phyloP scores from a whole-genome alignment of 1,140 invertebrate species.

The Apis florea region DNA sequence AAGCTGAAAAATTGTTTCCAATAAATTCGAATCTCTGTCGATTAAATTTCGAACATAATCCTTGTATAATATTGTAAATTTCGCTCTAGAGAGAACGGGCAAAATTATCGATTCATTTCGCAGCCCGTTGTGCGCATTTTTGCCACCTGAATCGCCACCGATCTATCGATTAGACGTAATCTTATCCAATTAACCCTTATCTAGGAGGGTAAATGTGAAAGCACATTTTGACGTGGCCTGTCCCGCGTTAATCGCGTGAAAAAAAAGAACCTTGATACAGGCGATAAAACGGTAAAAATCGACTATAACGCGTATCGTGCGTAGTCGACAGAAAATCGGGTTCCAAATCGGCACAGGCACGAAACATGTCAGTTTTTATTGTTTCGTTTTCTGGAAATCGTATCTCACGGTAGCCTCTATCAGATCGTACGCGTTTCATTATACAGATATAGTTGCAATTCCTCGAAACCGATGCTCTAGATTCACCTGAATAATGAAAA shows the following conservation, averaged over 20 bases:
- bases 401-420: constrained; percentile 26
- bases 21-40: not conserved
- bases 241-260: not conserved
- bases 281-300: constrained; percentile 13
- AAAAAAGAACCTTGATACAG: not conserved
- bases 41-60: not conserved
- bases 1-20: too few relatives aligned
- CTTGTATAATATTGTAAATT: not conserved
- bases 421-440: constrained; percentile 14
- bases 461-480: constrained; percentile 7
- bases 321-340: not conserved
- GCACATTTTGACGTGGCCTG: not conserved
- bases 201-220: not conserved
- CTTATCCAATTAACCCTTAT: constrained; percentile 22
- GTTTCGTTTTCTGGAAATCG: constrained; percentile 1
- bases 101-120: not conserved
- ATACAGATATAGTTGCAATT: not conserved
- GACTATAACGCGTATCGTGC: not conserved
- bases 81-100: not conserved
- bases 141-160: not conserved
- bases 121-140: too few relatives aligned
- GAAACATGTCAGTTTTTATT: constrained; percentile 11
- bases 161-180: constrained; percentile 9
- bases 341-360: constrained; percentile 1
- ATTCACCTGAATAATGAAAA: constrained; percentile 19